Base-by-base conservation (phyloP, 2,888 invertebrate species). In the Entomobrya proxima region DNA sequence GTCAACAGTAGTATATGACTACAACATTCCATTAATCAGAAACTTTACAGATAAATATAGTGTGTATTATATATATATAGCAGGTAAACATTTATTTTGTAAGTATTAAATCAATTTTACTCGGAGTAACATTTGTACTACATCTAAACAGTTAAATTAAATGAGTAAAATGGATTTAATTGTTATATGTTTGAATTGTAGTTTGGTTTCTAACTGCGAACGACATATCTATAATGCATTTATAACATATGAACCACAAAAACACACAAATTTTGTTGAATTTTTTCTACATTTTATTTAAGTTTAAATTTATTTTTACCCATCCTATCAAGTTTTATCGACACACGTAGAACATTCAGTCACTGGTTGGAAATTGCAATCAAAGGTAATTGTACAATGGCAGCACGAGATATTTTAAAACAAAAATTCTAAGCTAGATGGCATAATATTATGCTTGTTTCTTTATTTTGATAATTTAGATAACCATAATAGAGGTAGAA, bases 1-100 rank as follows among this genome's bases (percentile, higher is more conserved):
- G 50, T 69, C n/a, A n/a, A n/a, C n/a, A n/a, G n/a, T n/a, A n/a
- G n/a, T 18, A 67, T 67, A 72, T n/a, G 79, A 79, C 79, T 79
- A 79, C 79, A 52, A 67, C 32, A 13, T 15, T n/a, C n/a, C n/a
- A n/a, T 78, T 47, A 47, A 78, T 58, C 7, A 78, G 79, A 61
- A 67, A 64, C 61, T 79, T 79, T 78, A 78, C 40, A 78, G 61
- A 64, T 79, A 79, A 58, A 77, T 77, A 40, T 77, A 37, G 50
- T 67, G 67, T 67, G 67, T 69, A n/a, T n/a, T n/a, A n/a, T n/a
- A n/a, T n/a, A n/a, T n/a, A n/a, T n/a, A n/a, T n/a, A 79, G 79
- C 72, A 50, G 67, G 67, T 67, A 67, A 67, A 67, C 13, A 47
- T 47, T 55, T 55, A 27, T 27, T n/a, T n/a, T n/a, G 69, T 35